Percentiles rank a stretch among this genome's conserved stretches.
phyloP scores from a whole-genome alignment of 1,140 invertebrate genomes.

The Neuroterus valhalla region DNA sequence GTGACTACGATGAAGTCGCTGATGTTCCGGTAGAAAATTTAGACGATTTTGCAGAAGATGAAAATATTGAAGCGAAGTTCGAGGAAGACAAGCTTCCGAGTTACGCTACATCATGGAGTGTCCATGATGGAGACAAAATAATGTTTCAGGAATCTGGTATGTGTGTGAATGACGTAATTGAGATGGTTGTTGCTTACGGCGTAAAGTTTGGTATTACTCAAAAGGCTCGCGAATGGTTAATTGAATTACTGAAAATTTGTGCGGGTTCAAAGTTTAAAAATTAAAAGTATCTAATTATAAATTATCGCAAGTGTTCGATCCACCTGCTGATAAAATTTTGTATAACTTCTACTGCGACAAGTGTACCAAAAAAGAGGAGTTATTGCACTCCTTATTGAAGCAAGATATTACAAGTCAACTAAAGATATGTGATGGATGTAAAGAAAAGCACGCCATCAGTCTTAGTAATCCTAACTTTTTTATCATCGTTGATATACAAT shows the following conservation, averaged over 20 bases:
- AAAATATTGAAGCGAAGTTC: too few species aligned
- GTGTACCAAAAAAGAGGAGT: background rate
- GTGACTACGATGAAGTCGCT: too few species aligned
- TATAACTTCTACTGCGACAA: slow-evolving; percentile 5
- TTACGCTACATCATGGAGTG: too few species aligned
- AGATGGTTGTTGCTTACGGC: background rate
- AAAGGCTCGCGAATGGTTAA: background rate
- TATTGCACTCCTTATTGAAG: background rate
- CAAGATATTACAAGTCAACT: background rate
- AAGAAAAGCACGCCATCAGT: background rate
- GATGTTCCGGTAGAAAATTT: too few species aligned
- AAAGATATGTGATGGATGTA: background rate
- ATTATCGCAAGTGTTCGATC: slow-evolving; percentile 11
- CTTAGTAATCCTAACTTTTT: background rate
- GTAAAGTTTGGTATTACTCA: background rate
- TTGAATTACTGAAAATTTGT: slow-evolving; percentile 13
- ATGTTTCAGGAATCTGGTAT: background rate
- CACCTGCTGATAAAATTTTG: background rate
- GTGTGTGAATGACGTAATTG: background rate
- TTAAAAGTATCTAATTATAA: slow-evolving; percentile 30
- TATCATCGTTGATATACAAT: background rate
- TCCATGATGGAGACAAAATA: too few species aligned
- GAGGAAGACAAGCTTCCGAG: too few species aligned
- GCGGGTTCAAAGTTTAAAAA: slow-evolving; percentile 14
- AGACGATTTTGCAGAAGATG: too few species aligned